phyloP scores from a whole-genome alignment of 2,113 vertebrate genomes.

The Odontophorus gujanensis region DNA sequence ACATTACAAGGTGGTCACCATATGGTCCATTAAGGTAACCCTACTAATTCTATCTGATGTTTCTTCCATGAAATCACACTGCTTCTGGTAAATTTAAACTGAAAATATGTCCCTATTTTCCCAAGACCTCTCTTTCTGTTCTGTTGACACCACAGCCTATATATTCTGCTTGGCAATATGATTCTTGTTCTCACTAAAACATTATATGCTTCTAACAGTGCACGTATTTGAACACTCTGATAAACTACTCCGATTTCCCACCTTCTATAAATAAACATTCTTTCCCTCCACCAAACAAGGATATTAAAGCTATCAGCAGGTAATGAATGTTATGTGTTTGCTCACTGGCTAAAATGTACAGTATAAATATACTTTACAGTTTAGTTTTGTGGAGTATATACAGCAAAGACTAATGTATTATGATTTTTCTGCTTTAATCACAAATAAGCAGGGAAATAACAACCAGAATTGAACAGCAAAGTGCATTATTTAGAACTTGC shows the following conservation, averaged over 20 bases:
- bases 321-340: neutral
- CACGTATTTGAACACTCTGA: neutral
- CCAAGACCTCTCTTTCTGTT: neutral
- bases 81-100: neutral
- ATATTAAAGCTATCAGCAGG: neutral
- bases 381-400: neutral
- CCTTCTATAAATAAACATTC: neutral
- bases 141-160: neutral
- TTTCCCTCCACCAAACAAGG: neutral
- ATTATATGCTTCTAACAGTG: neutral
- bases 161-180: neutral
- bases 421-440: neutral
- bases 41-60: neutral
- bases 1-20: neutral
- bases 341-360: neutral
- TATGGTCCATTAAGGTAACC: neutral
- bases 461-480: neutral
- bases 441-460: neutral
- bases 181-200: neutral
- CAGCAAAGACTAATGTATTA: neutral
- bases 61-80: neutral
- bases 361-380: neutral
- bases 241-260: neutral
- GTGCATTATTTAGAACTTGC: neutral
- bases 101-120: neutral